Percentiles rank a stretch among this genome's conserved stretches.
Conservation (phyloP, 2,113 vertebrate genomes). For the Alouatta palliata region DNA sequence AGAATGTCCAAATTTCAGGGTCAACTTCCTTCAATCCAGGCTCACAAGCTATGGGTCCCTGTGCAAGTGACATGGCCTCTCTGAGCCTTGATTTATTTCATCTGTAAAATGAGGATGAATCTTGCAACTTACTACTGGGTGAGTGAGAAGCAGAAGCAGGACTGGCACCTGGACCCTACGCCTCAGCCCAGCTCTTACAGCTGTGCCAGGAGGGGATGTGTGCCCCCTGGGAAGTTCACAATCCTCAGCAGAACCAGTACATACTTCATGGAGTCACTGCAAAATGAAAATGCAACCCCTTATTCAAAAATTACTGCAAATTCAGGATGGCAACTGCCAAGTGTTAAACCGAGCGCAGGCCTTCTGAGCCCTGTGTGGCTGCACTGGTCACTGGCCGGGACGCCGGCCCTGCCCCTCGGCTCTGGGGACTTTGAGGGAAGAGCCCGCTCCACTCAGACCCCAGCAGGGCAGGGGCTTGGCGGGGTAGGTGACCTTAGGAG, state of each 20-base stretch:
- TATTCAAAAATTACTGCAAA: background rate
- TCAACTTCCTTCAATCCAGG: background rate
- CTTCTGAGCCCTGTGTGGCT: background rate
- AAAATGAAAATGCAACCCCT: fast-evolving
- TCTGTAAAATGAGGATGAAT: background rate
- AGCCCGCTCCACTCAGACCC: background rate
- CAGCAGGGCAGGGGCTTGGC: background rate
- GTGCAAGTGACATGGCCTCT: background rate
- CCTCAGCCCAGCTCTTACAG: background rate
- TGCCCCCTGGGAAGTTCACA: background rate
- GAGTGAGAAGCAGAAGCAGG: fast-evolving
- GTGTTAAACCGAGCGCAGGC: background rate
- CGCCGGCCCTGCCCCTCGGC: background rate
- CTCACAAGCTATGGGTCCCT: background rate
- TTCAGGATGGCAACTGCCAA: fast-evolving
- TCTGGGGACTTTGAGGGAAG: background rate
- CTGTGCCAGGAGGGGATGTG: no score
- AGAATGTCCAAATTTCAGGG: background rate
- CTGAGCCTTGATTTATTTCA: background rate
- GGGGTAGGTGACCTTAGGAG: fast-evolving
- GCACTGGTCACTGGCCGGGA: background rate
- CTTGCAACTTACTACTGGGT: background rate
- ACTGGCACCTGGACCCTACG: fast-evolving
- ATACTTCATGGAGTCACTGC: fast-evolving
- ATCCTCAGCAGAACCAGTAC: background rate